Percentiles rank a stretch among this genome's conserved stretches.
These are phyloP conservation scores for Liodrosophila aerea DNA, from an alignment of 2,888 invertebrate genomes.

Conservation along the genomic window DNA sequence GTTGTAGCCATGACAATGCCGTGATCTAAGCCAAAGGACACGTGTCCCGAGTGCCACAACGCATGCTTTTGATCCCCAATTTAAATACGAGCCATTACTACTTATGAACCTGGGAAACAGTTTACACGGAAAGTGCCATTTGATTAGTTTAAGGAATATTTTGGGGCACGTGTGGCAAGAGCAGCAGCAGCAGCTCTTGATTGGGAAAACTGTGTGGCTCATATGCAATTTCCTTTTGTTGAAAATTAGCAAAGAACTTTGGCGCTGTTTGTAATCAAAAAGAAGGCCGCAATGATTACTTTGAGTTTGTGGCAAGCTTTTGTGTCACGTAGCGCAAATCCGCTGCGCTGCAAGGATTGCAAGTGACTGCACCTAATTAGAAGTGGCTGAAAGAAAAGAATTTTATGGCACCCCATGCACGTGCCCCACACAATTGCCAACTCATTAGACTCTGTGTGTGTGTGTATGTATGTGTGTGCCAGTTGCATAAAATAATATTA, in stretches of 20 bases:
- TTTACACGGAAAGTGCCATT: no score
- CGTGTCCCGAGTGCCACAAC: conserved; percentile 33
- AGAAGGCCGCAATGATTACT: conserved; percentile 21
- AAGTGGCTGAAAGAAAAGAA: conserved; percentile 53
- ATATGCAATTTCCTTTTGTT: not conserved
- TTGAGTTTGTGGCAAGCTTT: conserved; percentile 27
- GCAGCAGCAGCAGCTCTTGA: no score
- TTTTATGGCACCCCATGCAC: conserved; percentile 59
- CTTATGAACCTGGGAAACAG: no score
- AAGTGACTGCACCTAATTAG: conserved; percentile 66
- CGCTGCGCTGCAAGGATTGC: conserved; percentile 57
- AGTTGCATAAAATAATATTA: conserved; percentile 14
- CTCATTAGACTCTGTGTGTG: conserved; percentile 42
- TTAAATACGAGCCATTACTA: conserved; percentile 1
- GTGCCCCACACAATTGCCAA: conserved; percentile 50
- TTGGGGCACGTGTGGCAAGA: no score
- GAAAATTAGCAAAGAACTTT: conserved; percentile 31
- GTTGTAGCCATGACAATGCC: conserved; percentile 25
- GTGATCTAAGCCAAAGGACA: conserved; percentile 20
- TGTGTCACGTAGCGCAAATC: conserved; percentile 54
- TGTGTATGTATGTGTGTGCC: no score
- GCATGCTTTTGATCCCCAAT: conserved; percentile 28
- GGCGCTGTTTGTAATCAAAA: conserved; percentile 38
- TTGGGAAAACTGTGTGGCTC: not conserved
- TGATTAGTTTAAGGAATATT: not conserved